Evolutionary conservation across 2,888 invertebrate genomes (phyloP).

Genomic region (Tetranychus truncatus): DNA sequence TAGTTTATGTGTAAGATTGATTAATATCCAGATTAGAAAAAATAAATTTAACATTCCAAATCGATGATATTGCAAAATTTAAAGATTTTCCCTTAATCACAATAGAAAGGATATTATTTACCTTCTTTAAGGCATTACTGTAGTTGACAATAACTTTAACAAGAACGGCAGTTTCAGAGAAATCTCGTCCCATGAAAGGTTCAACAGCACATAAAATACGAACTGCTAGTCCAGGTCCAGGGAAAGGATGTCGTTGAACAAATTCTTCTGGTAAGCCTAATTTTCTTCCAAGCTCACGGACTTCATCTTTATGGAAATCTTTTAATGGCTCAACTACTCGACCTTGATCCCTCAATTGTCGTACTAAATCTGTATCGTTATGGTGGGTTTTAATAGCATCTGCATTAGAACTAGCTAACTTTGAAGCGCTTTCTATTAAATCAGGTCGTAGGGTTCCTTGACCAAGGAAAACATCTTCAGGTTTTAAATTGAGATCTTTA

Average conservation of each 20-base stretch:
- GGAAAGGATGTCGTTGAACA: constrained; percentile 91
- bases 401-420: constrained; percentile 60
- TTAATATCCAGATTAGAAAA: too few species aligned
- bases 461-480: constrained; percentile 75
- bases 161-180: constrained; percentile 84
- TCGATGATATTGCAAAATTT: too few species aligned
- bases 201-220: constrained; percentile 87
- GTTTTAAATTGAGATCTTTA: constrained; percentile 63
- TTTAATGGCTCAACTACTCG: constrained; percentile 90
- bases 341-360: constrained; percentile 51
- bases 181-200: constrained; percentile 80
- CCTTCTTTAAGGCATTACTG: constrained; percentile 42
- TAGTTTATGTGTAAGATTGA: too few species aligned
- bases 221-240: constrained; percentile 89
- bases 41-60: too few species aligned
- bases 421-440: constrained; percentile 89
- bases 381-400: constrained; percentile 97
- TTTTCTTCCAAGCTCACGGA: constrained; percentile 66
- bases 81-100: too few species aligned
- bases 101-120: constrained; percentile 24
- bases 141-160: constrained; percentile 86
- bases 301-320: constrained; percentile 98
- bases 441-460: constrained; percentile 94
- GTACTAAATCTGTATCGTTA: constrained; percentile 88
- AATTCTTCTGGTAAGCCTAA: constrained; percentile 67